phyloP scores from a whole-genome alignment of 2,113 vertebrate genomes.

The Myotis lucifugus region DNA sequence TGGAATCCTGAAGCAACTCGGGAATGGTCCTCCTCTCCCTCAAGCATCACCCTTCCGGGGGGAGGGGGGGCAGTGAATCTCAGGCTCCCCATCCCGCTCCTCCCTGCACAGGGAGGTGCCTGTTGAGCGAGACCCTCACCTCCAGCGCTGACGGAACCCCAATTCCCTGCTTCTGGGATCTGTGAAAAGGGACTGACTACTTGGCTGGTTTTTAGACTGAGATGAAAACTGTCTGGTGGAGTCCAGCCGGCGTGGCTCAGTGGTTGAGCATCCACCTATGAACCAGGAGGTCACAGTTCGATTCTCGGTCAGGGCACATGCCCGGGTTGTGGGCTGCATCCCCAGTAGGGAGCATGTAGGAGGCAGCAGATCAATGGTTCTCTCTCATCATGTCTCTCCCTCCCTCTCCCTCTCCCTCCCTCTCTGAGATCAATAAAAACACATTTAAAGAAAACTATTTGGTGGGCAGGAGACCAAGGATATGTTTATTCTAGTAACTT shows the following conservation, averaged over 20 bases:
- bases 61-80: neutral
- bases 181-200: slow-evolving; percentile 4
- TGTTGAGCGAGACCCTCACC: neutral
- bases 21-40: neutral
- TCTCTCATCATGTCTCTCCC: too few species aligned
- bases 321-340: too few species aligned
- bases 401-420: too few species aligned
- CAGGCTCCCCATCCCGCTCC: neutral
- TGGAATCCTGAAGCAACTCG: neutral
- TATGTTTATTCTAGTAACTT: slow-evolving; percentile 71
- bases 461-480: slow-evolving; percentile 19
- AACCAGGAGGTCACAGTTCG: too few species aligned
- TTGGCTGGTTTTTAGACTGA: slow-evolving; percentile 52
- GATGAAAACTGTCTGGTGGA: slow-evolving; percentile 52
- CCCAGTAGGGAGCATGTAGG: too few species aligned
- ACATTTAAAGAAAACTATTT: slow-evolving; percentile 38
- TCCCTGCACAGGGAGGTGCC: neutral
- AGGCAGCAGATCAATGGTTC: too few species aligned
- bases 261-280: too few species aligned
- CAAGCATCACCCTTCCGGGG: neutral
- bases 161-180: neutral
- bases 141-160: neutral
- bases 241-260: too few species aligned
- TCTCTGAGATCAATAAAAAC: too few species aligned
- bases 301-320: too few species aligned